Evolutionary conservation across 1,140 invertebrate genomes (phyloP), one percentile per base, ranked within the genome.

Genomic region (Drosophila lowei): DNA sequence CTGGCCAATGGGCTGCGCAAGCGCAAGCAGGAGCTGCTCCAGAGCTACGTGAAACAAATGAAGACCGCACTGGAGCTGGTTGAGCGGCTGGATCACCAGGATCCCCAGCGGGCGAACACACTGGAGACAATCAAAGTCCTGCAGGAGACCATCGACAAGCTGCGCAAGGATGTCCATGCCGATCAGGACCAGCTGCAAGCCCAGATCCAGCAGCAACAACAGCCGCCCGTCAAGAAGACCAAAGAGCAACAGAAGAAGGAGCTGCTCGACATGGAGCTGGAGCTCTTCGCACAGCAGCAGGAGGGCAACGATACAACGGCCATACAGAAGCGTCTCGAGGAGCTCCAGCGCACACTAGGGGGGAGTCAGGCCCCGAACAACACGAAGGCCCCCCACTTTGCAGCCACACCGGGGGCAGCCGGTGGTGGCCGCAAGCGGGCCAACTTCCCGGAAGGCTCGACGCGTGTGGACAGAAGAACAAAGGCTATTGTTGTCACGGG

Each of bases 181-280:
- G 91, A 91, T 61, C 90, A 91, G 55, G 91, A 88, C 61, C 90
- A 90, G 50, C 16, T 91, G 38, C 81, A 91, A 53, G 89, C 90
- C 6, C 89, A 91, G 62, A 91, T 91, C 6, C 89, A 88, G 55
- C 78, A 84, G 42, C 75, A 80, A 42, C 77, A 86, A 50, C 77
- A 79, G 13, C 89, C 74, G 42, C 73, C 90, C 13, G 47, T 86
- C 0, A 90, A 91, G 44, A 91, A 91, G 67, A 84, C 90, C 50
- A 91, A 91, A 66, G 91, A 91, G 59, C 90, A 91, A 56, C 90
- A 91, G 25, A 91, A 91, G 25, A 91, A 91, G 67, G 91, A 91
- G 60, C 70, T 91, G 50, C 84, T 91, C 18, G 91, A 91, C 16
- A 89, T 91, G 71, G 91, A 91, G 71, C 58, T 91, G 46, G 91